Conservation (phyloP, 2,113 vertebrate species). For the Gasterosteus nipponicus region DNA sequence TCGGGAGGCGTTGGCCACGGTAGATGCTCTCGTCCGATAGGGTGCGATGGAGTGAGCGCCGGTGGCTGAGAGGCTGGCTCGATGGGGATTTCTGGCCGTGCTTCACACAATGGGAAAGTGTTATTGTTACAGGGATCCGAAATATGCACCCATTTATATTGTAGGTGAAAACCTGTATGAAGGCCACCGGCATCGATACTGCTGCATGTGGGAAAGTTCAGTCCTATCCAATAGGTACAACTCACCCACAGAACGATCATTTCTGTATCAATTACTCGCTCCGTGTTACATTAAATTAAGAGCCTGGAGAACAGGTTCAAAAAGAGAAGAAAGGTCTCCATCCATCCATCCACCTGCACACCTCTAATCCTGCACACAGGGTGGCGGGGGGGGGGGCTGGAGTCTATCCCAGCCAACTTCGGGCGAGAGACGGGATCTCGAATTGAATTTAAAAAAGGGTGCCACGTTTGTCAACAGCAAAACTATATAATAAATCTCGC, state of each 20-base stretch:
- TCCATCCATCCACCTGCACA: no score
- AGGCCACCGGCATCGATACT: background rate
- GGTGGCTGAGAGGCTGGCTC: slow-evolving; percentile 80
- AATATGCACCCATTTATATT: background rate
- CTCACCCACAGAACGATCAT: background rate
- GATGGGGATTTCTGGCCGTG: slow-evolving; percentile 87
- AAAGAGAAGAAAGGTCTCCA: no score
- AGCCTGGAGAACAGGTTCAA: no score
- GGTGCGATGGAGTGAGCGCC: slow-evolving; percentile 94
- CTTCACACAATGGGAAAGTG: slow-evolving; percentile 9
- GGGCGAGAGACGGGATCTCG: no score
- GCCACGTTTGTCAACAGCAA: background rate
- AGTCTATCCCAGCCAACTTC: no score
- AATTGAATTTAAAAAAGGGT: no score
- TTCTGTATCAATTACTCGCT: background rate
- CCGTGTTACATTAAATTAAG: background rate
- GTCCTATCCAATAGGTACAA: background rate
- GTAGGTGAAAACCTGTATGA: background rate
- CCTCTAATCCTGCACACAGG: no score
- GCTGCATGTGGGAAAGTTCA: background rate
- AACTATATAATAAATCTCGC: background rate
- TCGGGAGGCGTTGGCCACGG: slow-evolving; percentile 90
- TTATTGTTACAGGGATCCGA: background rate
- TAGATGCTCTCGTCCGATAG: slow-evolving; percentile 99
- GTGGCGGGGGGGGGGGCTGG: no score